These are phyloP conservation scores for Clarias laeviceps DNA, from an alignment of 2,797 vertebrate genomes.

Conservation along the genomic window DNA sequence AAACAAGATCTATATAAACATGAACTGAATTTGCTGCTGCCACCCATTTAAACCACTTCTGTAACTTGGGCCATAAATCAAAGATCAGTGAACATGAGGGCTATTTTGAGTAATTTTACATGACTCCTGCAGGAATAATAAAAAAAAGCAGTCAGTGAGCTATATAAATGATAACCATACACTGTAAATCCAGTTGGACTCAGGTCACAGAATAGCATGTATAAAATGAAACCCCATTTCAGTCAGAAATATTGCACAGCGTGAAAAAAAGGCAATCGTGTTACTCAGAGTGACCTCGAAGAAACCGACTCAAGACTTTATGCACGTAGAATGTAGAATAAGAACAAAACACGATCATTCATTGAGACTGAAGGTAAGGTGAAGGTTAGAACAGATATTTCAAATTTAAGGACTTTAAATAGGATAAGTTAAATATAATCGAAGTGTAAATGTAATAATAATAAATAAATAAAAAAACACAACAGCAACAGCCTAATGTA, in stretches of 20 bases:
- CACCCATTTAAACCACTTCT: not conserved
- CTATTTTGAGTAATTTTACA: constrained; percentile 34
- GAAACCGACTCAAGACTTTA: constrained; percentile 34
- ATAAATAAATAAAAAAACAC: too few species aligned
- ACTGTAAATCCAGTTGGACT: constrained; percentile 20
- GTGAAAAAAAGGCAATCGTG: constrained; percentile 20
- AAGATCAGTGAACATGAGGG: constrained; percentile 31
- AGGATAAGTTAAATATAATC: not conserved
- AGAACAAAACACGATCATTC: constrained; percentile 1
- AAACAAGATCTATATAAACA: not conserved
- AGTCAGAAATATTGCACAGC: constrained; percentile 30
- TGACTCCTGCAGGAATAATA: constrained; percentile 1
- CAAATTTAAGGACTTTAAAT: not conserved
- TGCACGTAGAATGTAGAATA: constrained; percentile 41
- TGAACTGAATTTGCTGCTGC: not conserved
- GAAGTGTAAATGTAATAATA: too few species aligned
- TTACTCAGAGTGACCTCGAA: constrained; percentile 35
- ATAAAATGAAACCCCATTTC: constrained; percentile 39
- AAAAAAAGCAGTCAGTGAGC: not conserved
- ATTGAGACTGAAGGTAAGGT: not conserved
- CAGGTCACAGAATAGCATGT: constrained; percentile 7
- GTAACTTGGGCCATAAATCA: constrained; percentile 11
- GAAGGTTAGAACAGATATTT: constrained; percentile 13
- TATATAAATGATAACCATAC: constrained; percentile 8
- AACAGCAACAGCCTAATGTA: too few species aligned